Evolutionary conservation across 2,113 vertebrate genomes (phyloP).

Genomic region (Ictalurus punctatus): DNA sequence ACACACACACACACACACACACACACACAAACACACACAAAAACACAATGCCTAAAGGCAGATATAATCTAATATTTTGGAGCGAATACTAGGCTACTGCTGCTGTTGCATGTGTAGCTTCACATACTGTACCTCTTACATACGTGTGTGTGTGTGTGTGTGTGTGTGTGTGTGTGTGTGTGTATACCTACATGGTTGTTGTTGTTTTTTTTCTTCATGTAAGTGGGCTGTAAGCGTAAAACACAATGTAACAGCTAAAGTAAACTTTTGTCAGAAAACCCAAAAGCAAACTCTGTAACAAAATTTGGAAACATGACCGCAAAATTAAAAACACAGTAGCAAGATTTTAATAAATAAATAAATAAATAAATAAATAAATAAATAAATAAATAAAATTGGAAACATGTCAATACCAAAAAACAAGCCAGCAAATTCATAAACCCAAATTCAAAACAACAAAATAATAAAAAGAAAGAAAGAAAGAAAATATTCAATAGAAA

Average conservation of each 20-base stretch:
- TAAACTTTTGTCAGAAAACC: neutral
- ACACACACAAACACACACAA: neutral
- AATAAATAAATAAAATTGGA: neutral
- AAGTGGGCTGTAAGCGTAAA: neutral
- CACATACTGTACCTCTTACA: neutral
- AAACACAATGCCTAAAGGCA: neutral
- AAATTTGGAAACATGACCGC: neutral
- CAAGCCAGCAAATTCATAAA: no score
- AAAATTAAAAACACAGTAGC: neutral
- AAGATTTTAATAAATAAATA: neutral
- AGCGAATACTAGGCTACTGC: neutral
- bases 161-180: no score
- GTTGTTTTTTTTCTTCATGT: constrained; percentile 28
- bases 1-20: constrained; percentile 19
- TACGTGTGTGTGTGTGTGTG: neutral
- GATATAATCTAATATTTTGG: constrained; percentile 4
- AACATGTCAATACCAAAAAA: neutral
- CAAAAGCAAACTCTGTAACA: neutral
- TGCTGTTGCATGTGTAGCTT: neutral
- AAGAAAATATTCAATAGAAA: neutral
- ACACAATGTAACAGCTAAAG: neutral
- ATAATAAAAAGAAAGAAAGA: no score
- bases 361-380: no score
- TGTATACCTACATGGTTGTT: neutral
- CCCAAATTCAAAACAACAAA: no score